Conservation (phyloP, 2,888 invertebrate species). For the Lasioglossum figueresi region DNA sequence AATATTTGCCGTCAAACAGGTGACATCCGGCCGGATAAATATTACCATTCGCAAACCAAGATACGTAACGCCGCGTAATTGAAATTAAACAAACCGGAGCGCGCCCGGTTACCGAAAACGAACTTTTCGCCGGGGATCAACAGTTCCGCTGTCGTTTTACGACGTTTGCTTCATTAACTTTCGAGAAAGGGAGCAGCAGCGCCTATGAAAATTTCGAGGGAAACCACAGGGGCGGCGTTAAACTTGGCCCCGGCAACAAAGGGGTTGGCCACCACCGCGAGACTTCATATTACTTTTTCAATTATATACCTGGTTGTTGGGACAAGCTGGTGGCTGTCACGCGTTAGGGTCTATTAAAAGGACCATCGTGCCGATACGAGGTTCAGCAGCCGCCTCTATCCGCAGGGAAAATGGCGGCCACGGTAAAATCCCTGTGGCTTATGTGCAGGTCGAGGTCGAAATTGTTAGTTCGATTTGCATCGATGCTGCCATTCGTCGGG, state of each 20-base stretch:
- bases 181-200: neutral
- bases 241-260: constrained; percentile 52
- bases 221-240: constrained; percentile 39
- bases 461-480: neutral
- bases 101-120: neutral
- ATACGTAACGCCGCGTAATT: neutral
- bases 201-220: constrained; percentile 35
- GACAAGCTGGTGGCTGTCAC: constrained; percentile 40
- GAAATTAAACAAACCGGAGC: constrained; percentile 8
- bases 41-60: neutral
- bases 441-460: neutral
- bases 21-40: constrained; percentile 4
- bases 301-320: constrained; percentile 45
- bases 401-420: constrained; percentile 22
- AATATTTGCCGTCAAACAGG: neutral
- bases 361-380: constrained; percentile 28
- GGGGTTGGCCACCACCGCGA: constrained; percentile 46
- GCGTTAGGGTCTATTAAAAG: constrained; percentile 52
- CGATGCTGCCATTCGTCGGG: neutral
- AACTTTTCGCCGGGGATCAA: constrained; percentile 16
- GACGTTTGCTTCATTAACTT: constrained; percentile 23
- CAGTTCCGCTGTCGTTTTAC: constrained; percentile 19
- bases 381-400: constrained; percentile 25
- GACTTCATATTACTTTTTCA: constrained; percentile 68
- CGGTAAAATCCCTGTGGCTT: constrained; percentile 31